Evolutionary conservation across 2,888 invertebrate genomes (phyloP), one percentile per base, ranked within the genome.

Genomic region (Ethmia dodecea): DNA sequence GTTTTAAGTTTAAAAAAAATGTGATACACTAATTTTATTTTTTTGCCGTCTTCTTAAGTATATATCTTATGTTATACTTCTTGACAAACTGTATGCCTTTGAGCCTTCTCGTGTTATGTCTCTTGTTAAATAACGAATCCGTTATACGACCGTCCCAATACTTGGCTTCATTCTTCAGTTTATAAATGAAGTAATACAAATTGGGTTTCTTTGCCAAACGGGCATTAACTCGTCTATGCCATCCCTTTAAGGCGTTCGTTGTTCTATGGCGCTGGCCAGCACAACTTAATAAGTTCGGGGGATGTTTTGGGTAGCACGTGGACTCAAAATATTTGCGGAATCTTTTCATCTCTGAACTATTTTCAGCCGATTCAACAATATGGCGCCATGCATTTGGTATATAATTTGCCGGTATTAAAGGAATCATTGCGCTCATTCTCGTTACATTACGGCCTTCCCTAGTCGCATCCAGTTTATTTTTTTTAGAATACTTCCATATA

Each of bases 181-280:
- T 31, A 31, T 20, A 26, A 20, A 36, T 15, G 15, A 40, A 40
- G 13, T 26, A 13, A 13, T 28, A 31, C 11, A 28, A 31, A 18
- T 20, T 36, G 15, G 26, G 31, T 13, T 36, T 36, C 27, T 27
- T 27, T 27, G 27, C 4, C 4, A 27, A 12, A 5, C 27, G 27
- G 4, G 12, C 12, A 12, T 27, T 27, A 10, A 27, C 5, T 27
- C 42, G 34, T 22, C 31, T 27, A 28, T 43, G 43, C 37, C 39
- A 43, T n/a, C 39, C 43, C 28, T 42, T 37, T 12, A 42, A 22
- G 6, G 37, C 37, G n/a, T 38, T 41, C 8, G 41, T 41, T 6
- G 42, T 43, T 26, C 39, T 28, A 18, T 43, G 35, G 14, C 42
- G 29, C 25, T 39, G 37, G 6, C 29, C 26, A 13, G 42, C 42